Evolutionary conservation across 2,888 invertebrate species (phyloP).

Genomic region (Leptura quadrifasciata): DNA sequence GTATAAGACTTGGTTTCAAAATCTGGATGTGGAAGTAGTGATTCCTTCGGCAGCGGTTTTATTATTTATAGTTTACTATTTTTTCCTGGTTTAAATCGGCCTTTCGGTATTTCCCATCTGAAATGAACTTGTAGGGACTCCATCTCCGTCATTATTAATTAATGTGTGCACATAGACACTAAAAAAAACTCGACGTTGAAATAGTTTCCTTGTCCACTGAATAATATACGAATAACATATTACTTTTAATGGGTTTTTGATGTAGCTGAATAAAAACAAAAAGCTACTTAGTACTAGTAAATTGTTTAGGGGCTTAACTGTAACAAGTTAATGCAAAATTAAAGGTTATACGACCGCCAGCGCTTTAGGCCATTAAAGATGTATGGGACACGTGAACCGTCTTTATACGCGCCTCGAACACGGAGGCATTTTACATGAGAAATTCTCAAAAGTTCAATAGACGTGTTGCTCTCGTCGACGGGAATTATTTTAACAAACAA

Average conservation of each 20-base stretch:
- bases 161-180: background rate
- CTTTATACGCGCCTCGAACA: slow-evolving; percentile 12
- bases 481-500: background rate
- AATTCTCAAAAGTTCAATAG: slow-evolving; percentile 21
- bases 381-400: slow-evolving; percentile 35
- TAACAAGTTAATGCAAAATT: slow-evolving; percentile 36
- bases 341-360: slow-evolving; percentile 29
- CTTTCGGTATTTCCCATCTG: too few relatives aligned
- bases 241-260: slow-evolving; percentile 28
- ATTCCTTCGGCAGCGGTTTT: too few relatives aligned
- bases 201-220: background rate
- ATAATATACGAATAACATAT: background rate
- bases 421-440: slow-evolving; percentile 5
- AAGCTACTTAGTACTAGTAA: slow-evolving; percentile 23
- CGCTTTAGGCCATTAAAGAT: slow-evolving; percentile 35
- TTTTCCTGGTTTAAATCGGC: too few relatives aligned
- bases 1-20: too few relatives aligned
- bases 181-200: background rate
- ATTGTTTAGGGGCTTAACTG: slow-evolving; percentile 35
- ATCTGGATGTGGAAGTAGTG: too few relatives aligned
- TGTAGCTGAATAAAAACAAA: slow-evolving; percentile 26
- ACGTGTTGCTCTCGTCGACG: background rate
- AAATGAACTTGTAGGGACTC: too few relatives aligned
- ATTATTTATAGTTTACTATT: too few relatives aligned
- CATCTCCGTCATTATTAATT: too few relatives aligned